Base-by-base conservation (phyloP, 2,888 invertebrate species). In the Pasiphila rectangulata region DNA sequence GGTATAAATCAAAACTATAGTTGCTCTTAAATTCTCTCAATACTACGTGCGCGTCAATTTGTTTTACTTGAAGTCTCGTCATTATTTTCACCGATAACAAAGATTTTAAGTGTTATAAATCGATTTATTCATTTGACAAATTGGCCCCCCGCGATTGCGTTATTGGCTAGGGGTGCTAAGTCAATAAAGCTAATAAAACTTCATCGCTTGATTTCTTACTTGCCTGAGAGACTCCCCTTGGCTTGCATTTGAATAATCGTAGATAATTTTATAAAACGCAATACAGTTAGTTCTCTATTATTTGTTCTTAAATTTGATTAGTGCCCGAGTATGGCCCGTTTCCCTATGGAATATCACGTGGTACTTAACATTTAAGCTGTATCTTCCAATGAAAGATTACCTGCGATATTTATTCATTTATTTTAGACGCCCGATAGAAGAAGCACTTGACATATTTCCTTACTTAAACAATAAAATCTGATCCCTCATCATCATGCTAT, bases 161-260 rank as follows among this genome's bases (percentile, higher is more conserved):
- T 46, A 45, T 57, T 51, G 46, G 56, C 45, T 50, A 57, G 63
- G 64, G 67, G 57, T 57, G 51, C 59, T 67, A 69, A 76, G 69
- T 65, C 71, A 75, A 79, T 80, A 70, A 68, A 67, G 67, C 64
- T 65, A 69, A 64, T 68, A 65, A 74, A 81, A 78, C 66, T 78
- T 72, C 71, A 81, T 83, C 81, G 75, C 60, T 78, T 72, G 75
- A 77, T 78, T 83, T 74, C 64, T 68, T 62, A 64, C 65, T 62
- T 56, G 63, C 43, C 49, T 50, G 30, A 41, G 25, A 17, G 27
- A 23, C 38, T 44, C 50, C 55, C 51, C 46, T 49, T 29, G 29
- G 27, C 15, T 29, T 29, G 29, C 29, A 17, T 32, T 30, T 16
- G 2, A 32, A 32, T 17, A 30, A n/a, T 12, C 25, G 6, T 13